Evolutionary conservation across 2,797 vertebrate species (phyloP).

Genomic region (Thamnophis elegans): DNA sequence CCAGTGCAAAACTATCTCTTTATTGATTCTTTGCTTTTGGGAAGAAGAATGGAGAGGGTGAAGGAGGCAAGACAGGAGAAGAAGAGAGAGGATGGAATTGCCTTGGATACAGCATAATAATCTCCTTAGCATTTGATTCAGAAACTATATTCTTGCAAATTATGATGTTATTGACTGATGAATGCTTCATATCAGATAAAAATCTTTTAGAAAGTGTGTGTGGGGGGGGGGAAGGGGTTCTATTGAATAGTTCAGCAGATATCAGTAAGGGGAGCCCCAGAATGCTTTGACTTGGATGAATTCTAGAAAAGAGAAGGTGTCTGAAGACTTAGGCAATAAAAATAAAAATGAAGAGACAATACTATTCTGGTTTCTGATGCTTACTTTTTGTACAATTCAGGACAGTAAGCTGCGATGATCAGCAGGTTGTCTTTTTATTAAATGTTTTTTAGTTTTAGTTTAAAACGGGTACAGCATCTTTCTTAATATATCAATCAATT

Average conservation of each 20-base stretch:
- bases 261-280: not conserved
- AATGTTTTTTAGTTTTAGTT: no score
- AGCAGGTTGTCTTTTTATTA: not conserved
- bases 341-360: not conserved
- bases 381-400: not conserved
- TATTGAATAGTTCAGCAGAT: slow-evolving; percentile 3
- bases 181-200: slow-evolving; percentile 2
- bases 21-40: slow-evolving; percentile 24
- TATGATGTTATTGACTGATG: not conserved
- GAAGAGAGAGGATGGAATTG: not conserved
- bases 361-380: not conserved
- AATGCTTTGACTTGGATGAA: not conserved
- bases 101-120: not conserved
- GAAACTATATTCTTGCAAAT: not conserved
- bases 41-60: not conserved
- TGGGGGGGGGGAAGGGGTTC: not conserved
- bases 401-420: not conserved
- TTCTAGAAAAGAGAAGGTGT: not conserved
- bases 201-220: not conserved
- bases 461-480: no score
- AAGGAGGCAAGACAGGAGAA: not conserved
- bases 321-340: not conserved
- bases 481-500: no score
- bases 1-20: slow-evolving; percentile 4
- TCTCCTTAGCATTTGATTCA: not conserved